Evolutionary conservation across 1,140 invertebrate genomes (phyloP), one percentile per base, ranked within the genome.

Genomic region (Aphelenchoides fujianensis): DNA sequence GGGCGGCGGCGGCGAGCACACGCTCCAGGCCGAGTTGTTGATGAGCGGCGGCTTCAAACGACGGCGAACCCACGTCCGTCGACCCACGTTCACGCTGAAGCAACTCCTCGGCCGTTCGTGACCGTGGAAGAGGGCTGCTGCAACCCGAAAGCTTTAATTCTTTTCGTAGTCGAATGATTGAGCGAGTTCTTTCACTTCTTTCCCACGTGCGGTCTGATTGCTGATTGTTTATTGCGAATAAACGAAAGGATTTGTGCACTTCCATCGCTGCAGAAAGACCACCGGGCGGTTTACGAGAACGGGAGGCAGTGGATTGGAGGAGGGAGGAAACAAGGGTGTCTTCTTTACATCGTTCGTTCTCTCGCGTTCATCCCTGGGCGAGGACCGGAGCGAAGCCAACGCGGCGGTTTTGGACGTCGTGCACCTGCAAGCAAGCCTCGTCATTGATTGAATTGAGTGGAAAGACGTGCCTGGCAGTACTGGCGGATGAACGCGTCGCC

Each of bases 401-500:
- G 34, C 55, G 55, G 28, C 55, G 5, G 23, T 59, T 59, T 59
- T 59, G 55, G 34, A 59, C 23, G 19, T 59, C 55, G 34, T 59
- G 19, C 7, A 59, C 19, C 19, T 48, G n/a, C n/a, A 48, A 48
- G 23, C 41, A 48, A 48, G 23, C 12, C 12, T 16, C 23, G 41
- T 48, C n/a, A n/a, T 48, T 48, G 41, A 48, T 48, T 12, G 41
- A 48, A 48, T 48, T 48, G 41, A 48, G 23, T 48, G 12, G 41
- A 48, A 61, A n/a, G n/a, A n/a, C 31, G n/a, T 2, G 36, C 59
- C 31, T 34, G 28, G 32, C 63, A 66, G 36, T 66, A 66, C 12
- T 66, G 9, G 23, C 63, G 63, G 31, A 66, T 66, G 16, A 36
- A 34, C 12, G 63, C 63, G 36, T 31, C 63, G 12, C 63, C 63